Evolutionary conservation across 2,113 vertebrate species (phyloP).

Genomic region (Halcyon malimbica): DNA sequence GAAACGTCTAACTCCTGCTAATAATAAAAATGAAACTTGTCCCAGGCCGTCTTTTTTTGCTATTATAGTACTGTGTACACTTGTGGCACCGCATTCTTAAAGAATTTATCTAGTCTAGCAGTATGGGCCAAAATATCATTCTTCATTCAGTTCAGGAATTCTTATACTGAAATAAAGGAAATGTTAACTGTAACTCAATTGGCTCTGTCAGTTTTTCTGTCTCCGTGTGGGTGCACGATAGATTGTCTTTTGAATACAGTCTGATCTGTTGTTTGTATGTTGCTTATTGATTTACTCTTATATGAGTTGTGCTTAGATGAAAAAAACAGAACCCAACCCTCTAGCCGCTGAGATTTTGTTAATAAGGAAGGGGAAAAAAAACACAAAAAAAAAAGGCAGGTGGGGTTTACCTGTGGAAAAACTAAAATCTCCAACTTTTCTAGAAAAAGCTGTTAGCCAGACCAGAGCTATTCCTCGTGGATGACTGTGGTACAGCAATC

Average conservation of each 20-base stretch:
- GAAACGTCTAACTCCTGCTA: constrained; percentile 66
- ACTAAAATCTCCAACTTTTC: not conserved
- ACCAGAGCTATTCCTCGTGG: constrained; percentile 1
- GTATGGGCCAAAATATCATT: constrained; percentile 53
- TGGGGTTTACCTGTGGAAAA: not conserved
- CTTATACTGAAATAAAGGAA: constrained; percentile 72
- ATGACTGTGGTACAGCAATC: not conserved
- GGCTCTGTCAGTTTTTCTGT: constrained; percentile 73
- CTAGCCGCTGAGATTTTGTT: not conserved
- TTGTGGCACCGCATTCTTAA: constrained; percentile 65
- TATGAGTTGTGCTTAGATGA: not conserved
- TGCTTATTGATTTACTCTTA: not conserved
- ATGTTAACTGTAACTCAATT: constrained; percentile 70
- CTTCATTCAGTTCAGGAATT: constrained; percentile 66
- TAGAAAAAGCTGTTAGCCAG: not conserved
- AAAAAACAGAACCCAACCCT: not conserved
- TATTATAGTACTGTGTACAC: constrained; percentile 63
- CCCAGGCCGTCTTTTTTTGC: constrained; percentile 64
- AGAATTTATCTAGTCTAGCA: constrained; percentile 56
- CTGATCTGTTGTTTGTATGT: constrained; percentile 16
- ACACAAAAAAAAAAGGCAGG: not conserved
- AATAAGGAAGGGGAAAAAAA: not conserved
- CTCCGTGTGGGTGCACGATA: constrained; percentile 63
- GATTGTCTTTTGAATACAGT: constrained; percentile 46
- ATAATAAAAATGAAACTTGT: constrained; percentile 67